Percentiles rank a stretch among this genome's conserved stretches.
Evolutionary conservation across 2,113 vertebrate species (phyloP).

Genomic region (Ammodytes marinus): DNA sequence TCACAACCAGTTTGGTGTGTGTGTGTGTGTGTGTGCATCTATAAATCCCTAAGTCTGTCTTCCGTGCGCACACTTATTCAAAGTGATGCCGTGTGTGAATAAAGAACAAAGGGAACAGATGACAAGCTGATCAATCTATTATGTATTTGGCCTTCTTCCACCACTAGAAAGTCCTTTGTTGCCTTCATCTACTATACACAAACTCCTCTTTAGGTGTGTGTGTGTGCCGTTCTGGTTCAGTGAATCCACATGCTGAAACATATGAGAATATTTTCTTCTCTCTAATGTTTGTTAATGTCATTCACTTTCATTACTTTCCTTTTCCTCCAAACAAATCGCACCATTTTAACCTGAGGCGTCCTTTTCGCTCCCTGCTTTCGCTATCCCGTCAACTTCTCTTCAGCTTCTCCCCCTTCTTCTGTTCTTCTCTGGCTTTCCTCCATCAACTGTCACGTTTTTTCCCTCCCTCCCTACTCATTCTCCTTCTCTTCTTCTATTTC

Average conservation of each 20-base stretch:
- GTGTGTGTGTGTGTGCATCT: background rate
- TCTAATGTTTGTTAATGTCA: background rate
- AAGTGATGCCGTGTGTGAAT: constrained; percentile 7
- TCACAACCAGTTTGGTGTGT: background rate
- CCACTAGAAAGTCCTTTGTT: background rate
- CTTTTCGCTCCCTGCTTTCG: constrained; percentile 37
- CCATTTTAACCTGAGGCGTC: constrained; percentile 46
- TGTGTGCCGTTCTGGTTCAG: constrained; percentile 9
- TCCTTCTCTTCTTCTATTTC: constrained; percentile 56
- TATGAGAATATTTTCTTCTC: constrained; percentile 34
- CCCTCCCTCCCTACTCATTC: constrained; percentile 41
- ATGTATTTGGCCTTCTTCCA: constrained; percentile 33
- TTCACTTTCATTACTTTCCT: constrained; percentile 37
- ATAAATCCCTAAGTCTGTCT: constrained; percentile 9
- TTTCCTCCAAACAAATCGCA: constrained; percentile 39
- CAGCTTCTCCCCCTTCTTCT: constrained; percentile 17
- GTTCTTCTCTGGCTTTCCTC: constrained; percentile 18
- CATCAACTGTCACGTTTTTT: constrained; percentile 11
- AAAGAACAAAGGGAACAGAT: constrained; percentile 41
- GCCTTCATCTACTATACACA: constrained; percentile 7
- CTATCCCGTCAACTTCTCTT: constrained; percentile 43
- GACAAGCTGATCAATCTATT: constrained; percentile 38
- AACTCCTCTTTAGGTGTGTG: background rate
- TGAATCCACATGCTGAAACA: constrained; percentile 44
- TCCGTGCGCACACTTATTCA: background rate